Conservation (phyloP, 1,140 invertebrate genomes). For the Diabrotica virgifera region DNA sequence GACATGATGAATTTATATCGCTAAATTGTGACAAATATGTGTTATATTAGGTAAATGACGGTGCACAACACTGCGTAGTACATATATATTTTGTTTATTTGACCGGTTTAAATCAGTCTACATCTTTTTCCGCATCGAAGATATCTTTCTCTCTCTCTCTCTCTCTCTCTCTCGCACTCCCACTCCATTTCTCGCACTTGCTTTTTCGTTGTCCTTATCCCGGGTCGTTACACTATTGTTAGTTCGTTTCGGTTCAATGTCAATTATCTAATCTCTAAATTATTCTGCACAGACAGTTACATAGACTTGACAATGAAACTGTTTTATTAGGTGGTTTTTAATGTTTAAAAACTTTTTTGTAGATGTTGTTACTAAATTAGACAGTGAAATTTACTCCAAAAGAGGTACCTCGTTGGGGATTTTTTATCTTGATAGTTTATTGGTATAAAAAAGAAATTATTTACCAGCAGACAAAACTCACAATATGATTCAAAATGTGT, state of each 20-base stretch:
- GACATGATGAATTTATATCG: too few species aligned
- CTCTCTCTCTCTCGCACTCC: neutral
- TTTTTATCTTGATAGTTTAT: too few species aligned
- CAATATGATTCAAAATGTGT: too few species aligned
- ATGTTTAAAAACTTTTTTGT: slow-evolving; percentile 1
- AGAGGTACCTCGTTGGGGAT: too few species aligned
- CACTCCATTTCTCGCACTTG: neutral
- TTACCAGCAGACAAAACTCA: too few species aligned
- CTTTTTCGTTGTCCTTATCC: neutral
- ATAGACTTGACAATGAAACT: neutral
- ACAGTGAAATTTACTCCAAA: too few species aligned
- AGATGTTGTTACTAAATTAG: too few species aligned
- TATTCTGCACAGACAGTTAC: neutral
- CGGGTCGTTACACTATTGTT: neutral
- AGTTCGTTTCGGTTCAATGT: slow-evolving; percentile 2
- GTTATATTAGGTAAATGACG: too few species aligned
- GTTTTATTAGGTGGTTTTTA: slow-evolving; percentile 1
- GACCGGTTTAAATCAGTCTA: neutral
- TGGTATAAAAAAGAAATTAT: too few species aligned
- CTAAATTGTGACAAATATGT: too few species aligned
- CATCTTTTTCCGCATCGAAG: neutral
- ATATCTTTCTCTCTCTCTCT: neutral
- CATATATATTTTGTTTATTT: neutral
- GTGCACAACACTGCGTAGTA: too few species aligned
- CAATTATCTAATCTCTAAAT: slow-evolving; percentile 3